A percentile compares a stretch with the other conserved stretches of the same genome.
These are phyloP conservation scores for Chanos chanos DNA, from an alignment of 2,797 vertebrate species.

Conservation along the genomic window DNA sequence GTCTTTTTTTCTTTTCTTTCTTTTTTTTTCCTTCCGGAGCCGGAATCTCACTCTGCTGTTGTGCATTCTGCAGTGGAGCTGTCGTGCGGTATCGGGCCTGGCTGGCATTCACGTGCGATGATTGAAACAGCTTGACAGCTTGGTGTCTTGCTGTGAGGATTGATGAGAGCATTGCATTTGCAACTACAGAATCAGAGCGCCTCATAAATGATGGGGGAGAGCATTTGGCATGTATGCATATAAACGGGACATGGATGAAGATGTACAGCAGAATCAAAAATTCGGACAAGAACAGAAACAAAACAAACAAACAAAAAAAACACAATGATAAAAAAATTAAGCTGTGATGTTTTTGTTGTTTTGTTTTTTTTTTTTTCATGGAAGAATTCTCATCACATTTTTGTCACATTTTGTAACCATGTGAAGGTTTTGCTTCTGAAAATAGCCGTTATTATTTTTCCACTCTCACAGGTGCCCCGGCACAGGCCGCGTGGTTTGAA, in stretches of 20 bases:
- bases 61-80: conserved; percentile 44
- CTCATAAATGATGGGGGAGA: conserved; percentile 55
- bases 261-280: conserved; percentile 27
- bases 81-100: conserved; percentile 44
- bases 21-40: too few relatives aligned
- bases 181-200: conserved; percentile 64
- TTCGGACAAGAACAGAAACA: conserved; percentile 8
- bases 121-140: conserved; percentile 74
- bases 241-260: conserved; percentile 46
- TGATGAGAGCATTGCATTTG: conserved; percentile 76
- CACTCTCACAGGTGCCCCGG: conserved; percentile 42
- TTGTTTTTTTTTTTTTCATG: background rate
- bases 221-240: conserved; percentile 48
- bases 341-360: conserved; percentile 30
- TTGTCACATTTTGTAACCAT: conserved; percentile 34
- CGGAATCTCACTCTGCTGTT: conserved; percentile 37
- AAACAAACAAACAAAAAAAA: too few relatives aligned
- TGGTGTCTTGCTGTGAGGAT: conserved; percentile 69
- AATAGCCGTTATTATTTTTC: conserved; percentile 46
- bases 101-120: conserved; percentile 55
- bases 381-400: conserved; percentile 13
- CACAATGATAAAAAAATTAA: too few relatives aligned
- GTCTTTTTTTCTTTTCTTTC: too few relatives aligned
- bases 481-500: conserved; percentile 46
- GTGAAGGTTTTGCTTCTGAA: conserved; percentile 35